Evolutionary conservation across 2,797 vertebrate genomes (phyloP).

Genomic region (Leptatherina wallacei): DNA sequence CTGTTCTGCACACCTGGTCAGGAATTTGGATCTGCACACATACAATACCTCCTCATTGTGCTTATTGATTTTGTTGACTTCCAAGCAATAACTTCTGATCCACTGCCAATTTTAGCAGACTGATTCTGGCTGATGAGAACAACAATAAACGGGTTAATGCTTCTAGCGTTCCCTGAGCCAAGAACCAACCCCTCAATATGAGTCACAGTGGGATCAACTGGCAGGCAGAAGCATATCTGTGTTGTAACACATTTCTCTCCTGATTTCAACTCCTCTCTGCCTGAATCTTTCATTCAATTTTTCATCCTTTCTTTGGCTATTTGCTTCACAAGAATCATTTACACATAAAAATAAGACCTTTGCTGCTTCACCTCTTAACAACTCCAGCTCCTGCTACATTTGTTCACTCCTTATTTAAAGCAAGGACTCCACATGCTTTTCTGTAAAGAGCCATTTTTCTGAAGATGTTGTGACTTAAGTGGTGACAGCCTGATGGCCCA

Average conservation of each 20-base stretch:
- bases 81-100: constrained; percentile 70
- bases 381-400: constrained; percentile 29
- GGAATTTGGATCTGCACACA: constrained; percentile 37
- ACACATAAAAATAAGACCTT: constrained; percentile 36
- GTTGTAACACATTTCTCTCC: constrained; percentile 58
- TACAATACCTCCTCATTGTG: constrained; percentile 38
- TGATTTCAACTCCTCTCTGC: constrained; percentile 52
- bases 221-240: constrained; percentile 57
- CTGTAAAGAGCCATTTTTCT: constrained; percentile 20
- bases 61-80: constrained; percentile 69
- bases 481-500: constrained; percentile 40
- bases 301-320: constrained; percentile 7
- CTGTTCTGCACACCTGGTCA: constrained; percentile 49
- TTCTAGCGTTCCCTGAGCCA: constrained; percentile 56
- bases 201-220: constrained; percentile 74
- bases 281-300: constrained; percentile 23
- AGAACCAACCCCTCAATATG: constrained; percentile 65
- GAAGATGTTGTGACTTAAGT: constrained; percentile 40
- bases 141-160: constrained; percentile 72
- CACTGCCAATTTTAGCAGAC: constrained; percentile 62
- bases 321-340: constrained; percentile 1
- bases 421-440: constrained; percentile 18
- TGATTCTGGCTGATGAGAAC: constrained; percentile 63
- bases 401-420: constrained; percentile 41
- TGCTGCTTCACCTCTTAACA: constrained; percentile 45